A percentile compares a stretch with the other conserved stretches of the same genome.
These are phyloP conservation scores for Helleia helle DNA, from an alignment of 2,888 invertebrate species.

Conservation along the genomic window DNA sequence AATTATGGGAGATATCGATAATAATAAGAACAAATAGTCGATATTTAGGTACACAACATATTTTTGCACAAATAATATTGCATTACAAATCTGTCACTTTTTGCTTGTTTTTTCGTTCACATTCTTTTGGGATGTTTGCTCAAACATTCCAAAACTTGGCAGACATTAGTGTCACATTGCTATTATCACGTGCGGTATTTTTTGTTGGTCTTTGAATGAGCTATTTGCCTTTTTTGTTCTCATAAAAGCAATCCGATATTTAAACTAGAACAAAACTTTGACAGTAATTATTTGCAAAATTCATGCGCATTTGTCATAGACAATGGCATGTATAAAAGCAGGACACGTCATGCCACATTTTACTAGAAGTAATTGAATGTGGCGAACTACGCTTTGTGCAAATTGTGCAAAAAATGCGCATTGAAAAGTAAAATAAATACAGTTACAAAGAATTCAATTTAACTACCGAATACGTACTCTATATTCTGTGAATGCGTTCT, in stretches of 20 bases:
- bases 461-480: too few species aligned
- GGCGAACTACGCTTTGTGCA: slow-evolving; percentile 1
- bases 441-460: too few species aligned
- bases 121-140: too few species aligned
- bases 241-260: slow-evolving; percentile 1
- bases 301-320: neutral
- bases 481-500: too few species aligned
- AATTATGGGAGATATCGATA: too few species aligned
- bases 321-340: too few species aligned
- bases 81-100: neutral
- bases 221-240: slow-evolving; percentile 1
- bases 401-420: slow-evolving; percentile 3
- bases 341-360: too few species aligned
- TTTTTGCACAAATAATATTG: too few species aligned
- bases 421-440: neutral
- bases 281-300: neutral
- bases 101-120: too few species aligned
- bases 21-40: too few species aligned
- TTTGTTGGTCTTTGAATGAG: slow-evolving; percentile 31
- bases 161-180: slow-evolving; percentile 46
- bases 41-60: too few species aligned
- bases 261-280: neutral
- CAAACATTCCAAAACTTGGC: slow-evolving; percentile 31
- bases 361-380: neutral
- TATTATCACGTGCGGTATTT: slow-evolving; percentile 45